Base-by-base conservation (phyloP, 2,888 invertebrate species). In the Mythimna albipuncta region DNA sequence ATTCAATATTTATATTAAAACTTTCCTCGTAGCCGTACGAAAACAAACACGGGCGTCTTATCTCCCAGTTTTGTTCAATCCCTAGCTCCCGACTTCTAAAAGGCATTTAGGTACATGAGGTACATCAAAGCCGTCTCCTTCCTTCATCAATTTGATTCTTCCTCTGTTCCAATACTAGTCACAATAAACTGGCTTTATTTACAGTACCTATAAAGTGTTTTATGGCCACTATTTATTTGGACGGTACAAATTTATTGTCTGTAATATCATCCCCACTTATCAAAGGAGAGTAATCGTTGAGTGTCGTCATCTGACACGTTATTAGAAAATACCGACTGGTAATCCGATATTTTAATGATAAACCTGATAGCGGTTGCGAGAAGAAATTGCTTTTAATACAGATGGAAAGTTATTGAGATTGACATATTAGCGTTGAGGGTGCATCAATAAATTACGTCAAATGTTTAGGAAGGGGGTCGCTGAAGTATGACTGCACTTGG, bases 231-330 rank as follows among this genome's bases (percentile, higher is more conserved):
- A 83, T 89, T 86, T 85, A 79, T 84, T 79, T 79, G 77, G 77
- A 70, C 73, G 63, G 62, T 63, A 77, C 75, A 83, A 78, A 85
- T 87, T 87, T 85, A 89, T 79, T 82, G 83, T 80, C 76, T 87
- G 89, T 87, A 85, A 89, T 81, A 81, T 76, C 82, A 89, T 82
- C 82, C 84, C 76, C 77, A 79, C 86, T 87, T 83, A 81, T 87
- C 82, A 85, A 83, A 82, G 64, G 77, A 79, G 87, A 87, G 72
- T 87, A 79, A 84, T 86, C 59, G 72, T 57, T 16, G 63, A 78
- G 75, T 75, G 73, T 75, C 81, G 75, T 59, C 57, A 78, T 72
- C 72, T 57, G 83, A 87, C 75, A 77, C 77, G 77, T 80, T 85
- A 87, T 85, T 87, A 85, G 85, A 87, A 85, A 84, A 83, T 61